Base-by-base conservation (phyloP, 1,140 invertebrate genomes). In the Listronotus bonariensis region DNA sequence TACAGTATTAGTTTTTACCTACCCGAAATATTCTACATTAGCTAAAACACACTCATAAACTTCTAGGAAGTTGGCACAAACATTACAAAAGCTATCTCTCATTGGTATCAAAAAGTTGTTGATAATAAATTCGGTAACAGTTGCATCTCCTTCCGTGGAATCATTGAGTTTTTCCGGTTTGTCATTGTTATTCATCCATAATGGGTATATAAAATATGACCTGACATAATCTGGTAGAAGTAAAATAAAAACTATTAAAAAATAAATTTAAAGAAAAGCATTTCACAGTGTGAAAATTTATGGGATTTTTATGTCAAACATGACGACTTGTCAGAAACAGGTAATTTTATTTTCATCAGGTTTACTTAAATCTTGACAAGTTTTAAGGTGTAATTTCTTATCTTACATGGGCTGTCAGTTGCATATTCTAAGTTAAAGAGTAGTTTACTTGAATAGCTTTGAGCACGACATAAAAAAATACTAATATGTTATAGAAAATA, bases 1-100 rank as follows among this genome's bases (percentile, higher is more conserved):
- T 26, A 26, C 5, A 26, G 1, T 3, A 26, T 5, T 26, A 26
- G 20, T 26, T 26, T 5, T 11, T 43, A 48, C 60, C 41, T 48
- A 45, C 38, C 32, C 40, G 17, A 48, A 62, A 46, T 45, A 41
- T 32, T 56, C 52, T 34, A 8, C 4, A 15, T 52, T 56, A 15
- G 15, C 26, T n/a, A 65, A 15, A 53, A 69, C n/a, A 46, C 68
- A 69, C 1, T 42, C 52, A 36, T 66, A 62, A 12, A 69, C 68
- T 36, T 63, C 63, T 20, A 62, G 17, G 26, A 66, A 69, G 58
- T 65, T 61, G 26, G 53, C 17, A 32, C 53, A 66, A 32, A 69
- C 17, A 40, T 66, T 63, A n/a, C 63, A 69, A 18, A 69, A 38
- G 3, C 52, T 52, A 17, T 66, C 53, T 43, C 49, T 65, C 4